Percentiles rank a stretch among this genome's conserved stretches.
Conservation (phyloP, 2,113 vertebrate species). For the Neolamprologus sp. region DNA sequence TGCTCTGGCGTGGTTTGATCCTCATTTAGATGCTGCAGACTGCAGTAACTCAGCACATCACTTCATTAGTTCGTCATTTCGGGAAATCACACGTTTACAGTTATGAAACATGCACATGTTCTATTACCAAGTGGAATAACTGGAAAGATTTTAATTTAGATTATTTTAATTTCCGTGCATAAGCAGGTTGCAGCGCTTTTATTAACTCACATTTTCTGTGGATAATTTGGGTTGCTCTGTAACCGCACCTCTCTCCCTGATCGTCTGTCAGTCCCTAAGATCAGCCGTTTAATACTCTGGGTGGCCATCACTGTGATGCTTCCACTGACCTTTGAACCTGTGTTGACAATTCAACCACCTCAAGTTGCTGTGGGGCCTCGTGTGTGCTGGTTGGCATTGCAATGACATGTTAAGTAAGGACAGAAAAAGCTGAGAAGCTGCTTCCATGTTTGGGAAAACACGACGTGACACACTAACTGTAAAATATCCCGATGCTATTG, state of each 20-base stretch:
- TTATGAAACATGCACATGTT: background rate
- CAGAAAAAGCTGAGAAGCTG: background rate
- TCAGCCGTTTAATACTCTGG: background rate
- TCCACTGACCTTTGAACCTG: conserved; percentile 36
- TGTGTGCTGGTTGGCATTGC: conserved; percentile 4
- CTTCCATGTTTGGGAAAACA: background rate
- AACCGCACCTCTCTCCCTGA: background rate
- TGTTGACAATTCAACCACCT: conserved; percentile 39
- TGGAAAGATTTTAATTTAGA: conserved; percentile 26
- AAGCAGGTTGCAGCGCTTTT: background rate
- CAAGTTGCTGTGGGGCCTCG: background rate
- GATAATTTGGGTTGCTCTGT: background rate
- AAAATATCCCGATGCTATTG: background rate
- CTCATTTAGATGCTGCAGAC: background rate
- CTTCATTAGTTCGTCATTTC: background rate
- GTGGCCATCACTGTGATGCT: background rate
- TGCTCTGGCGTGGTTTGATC: background rate
- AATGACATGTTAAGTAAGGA: conserved; percentile 17
- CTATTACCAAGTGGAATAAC: background rate
- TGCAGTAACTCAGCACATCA: background rate
- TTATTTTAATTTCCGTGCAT: background rate
- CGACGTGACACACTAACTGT: rapidly evolving
- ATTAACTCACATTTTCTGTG: background rate
- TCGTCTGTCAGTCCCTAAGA: background rate
- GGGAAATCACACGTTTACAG: background rate